Evolutionary conservation across 2,888 invertebrate genomes (phyloP), one percentile per base, ranked within the genome.

Genomic region (Hirtodrosophila duncani): DNA sequence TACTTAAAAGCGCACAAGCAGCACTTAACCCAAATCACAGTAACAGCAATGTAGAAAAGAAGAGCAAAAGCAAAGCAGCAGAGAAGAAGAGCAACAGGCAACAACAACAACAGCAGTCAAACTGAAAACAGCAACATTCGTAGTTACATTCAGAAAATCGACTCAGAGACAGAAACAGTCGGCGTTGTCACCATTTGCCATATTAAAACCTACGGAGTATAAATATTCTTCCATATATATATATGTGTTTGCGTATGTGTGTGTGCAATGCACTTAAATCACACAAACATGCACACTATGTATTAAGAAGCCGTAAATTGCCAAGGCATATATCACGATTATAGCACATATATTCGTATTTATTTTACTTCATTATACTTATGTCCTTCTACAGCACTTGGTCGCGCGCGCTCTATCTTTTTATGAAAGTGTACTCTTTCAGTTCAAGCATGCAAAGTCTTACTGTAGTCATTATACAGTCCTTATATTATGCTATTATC

Each of bases 1-100:
- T 71, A 79, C 81, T 79, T 75, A 81, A 78, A 70, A 81, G 56
- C 63, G 67, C 61, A 67, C 77, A 60, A 77, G 63, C 81, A 60
- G 79, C 75, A 77, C 75, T 77, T 77, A 77, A 77, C 75, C 75
- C 77, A 77, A 77, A 77, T 81, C 81, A 77, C 62, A 67, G 69
- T 37, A 57, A 44, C 56, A 53, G 36, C 44, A 59, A 10, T 49
- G 34, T 10, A 42, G 44, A 18, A 26, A 45, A 14, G 41, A 49
- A 30, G 49, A 51, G 31, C 43, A 39, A 14, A 50, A 33, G 7
- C 43, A 44, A 39, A 48, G 48, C 55, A 55, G 33, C 56, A 36
- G 36, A 60, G 30, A 37, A 59, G 20, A 51, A 43, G 48, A 58
- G 44, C 45, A 46, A 48, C 63, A 55, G 56, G 56, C 55, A 62